Base-by-base conservation (phyloP, 1,140 invertebrate genomes). In the Olivierus martensii region DNA sequence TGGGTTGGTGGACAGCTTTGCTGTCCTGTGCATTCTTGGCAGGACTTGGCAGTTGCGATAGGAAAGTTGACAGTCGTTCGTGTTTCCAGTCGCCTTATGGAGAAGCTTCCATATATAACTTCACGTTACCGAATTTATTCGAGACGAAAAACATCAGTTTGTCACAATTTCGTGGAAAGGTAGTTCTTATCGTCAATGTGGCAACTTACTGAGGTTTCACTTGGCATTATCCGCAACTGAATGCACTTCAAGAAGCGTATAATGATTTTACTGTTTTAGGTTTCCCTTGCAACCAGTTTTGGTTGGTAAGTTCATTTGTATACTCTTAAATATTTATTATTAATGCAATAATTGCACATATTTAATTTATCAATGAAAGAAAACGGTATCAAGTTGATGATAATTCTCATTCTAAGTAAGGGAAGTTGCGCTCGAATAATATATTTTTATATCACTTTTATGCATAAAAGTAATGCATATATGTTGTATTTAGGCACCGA, bases 201-300 rank as follows among this genome's bases (percentile, higher is more conserved):
- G 76, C 76, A 11, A 75, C 75, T 47, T 77, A 71, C 68, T 73
- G 71, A 71, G 66, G 64, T 22, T 67, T 69, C 47, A 72, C 72
- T 43, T 58, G 63, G 57, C 69, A 71, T 21, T 74, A 74, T 59
- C 52, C 47, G 14, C 67, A 69, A 57, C 56, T 72, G 64, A 73
- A 73, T 68, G 69, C 66, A 67, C 67, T 74, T 37, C 65, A 69
- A 58, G 58, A 63, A 28, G 61, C 58, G 44, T 69, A 62, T 42
- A 55, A 34, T 46, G 51, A 56, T 9, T 68, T 77, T 21, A 62
- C 64, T 14, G 65, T 76, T 28, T 60, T 78, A 19, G 75, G 67
- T 14, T 73, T 77, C 56, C 76, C 75, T 11, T 76, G 73, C 55
- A 75, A 76, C 60, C 68, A 74, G 53, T 78, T 78, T 62, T 65